A percentile compares a stretch with the other conserved stretches of the same genome.
phyloP scores from a whole-genome alignment of 2,888 invertebrate genomes.

The Campopleginae sp. region DNA sequence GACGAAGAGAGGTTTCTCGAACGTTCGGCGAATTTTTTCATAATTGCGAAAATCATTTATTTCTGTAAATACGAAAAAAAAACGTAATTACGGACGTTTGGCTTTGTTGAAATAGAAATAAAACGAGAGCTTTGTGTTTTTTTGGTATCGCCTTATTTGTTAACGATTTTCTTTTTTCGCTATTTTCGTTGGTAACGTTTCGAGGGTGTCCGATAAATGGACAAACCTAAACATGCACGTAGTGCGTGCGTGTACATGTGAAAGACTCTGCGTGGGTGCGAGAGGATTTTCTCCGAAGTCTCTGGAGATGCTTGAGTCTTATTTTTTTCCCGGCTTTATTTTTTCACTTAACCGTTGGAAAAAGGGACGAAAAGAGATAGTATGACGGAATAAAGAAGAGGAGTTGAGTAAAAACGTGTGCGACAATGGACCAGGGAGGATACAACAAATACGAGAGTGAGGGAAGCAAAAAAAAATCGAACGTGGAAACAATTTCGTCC shows the following conservation, averaged over 20 bases:
- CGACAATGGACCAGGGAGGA: slow-evolving; percentile 8
- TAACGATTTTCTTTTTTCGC: neutral
- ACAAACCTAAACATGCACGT: neutral
- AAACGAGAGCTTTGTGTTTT: neutral
- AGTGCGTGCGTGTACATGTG: neutral
- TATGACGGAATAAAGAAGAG: slow-evolving; percentile 19
- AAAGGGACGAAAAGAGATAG: slow-evolving; percentile 16
- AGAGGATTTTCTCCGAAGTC: slow-evolving; percentile 79
- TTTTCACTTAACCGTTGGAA: slow-evolving; percentile 72
- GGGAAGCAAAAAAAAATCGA: slow-evolving; percentile 25
- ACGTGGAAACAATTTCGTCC: slow-evolving; percentile 62
- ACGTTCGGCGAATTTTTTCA: neutral
- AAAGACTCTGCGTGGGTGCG: slow-evolving; percentile 70
- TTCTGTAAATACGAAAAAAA: neutral
- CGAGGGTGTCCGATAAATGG: slow-evolving; percentile 10
- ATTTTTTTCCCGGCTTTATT: slow-evolving; percentile 76
- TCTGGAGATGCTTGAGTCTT: slow-evolving; percentile 77
- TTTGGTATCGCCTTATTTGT: slow-evolving; percentile 4
- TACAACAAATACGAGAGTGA: slow-evolving; percentile 15
- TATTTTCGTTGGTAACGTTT: neutral
- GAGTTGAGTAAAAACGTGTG: slow-evolving; percentile 19
- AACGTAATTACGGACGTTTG: neutral
- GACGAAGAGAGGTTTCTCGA: neutral
- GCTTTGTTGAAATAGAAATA: neutral
- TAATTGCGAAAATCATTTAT: neutral